Percentiles rank a stretch among this genome's conserved stretches.
Conservation (phyloP, 92 coral and sea anemone species). For the Phenganax stokvisi region DNA sequence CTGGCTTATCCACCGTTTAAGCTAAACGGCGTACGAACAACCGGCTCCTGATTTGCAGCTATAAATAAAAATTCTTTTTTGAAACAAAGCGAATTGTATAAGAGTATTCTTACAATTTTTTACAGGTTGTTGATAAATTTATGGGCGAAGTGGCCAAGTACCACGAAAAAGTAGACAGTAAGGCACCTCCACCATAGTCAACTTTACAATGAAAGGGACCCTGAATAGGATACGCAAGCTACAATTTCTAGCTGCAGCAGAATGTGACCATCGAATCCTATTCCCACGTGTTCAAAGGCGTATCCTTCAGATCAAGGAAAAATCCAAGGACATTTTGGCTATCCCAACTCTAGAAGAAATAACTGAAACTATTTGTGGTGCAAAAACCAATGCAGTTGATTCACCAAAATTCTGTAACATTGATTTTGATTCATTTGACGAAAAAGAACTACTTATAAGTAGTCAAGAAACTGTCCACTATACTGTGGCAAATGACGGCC, state of each 20-base stretch:
- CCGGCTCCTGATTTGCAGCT: too few relatives aligned
- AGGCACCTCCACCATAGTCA: too few relatives aligned
- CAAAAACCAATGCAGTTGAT: not conserved
- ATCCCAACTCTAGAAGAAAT: not conserved
- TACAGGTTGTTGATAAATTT: too few relatives aligned
- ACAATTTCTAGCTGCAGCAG: not conserved
- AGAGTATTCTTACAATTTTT: too few relatives aligned
- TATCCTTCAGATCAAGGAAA: slow-evolving; percentile 13
- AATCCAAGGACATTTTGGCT: not conserved
- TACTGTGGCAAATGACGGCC: not conserved
- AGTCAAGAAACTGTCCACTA: not conserved
- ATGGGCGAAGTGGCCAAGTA: too few relatives aligned
- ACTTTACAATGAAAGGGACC: too few relatives aligned
- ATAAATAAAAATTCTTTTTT: too few relatives aligned
- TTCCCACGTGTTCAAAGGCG: slow-evolving; percentile 12
- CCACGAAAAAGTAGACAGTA: too few relatives aligned
- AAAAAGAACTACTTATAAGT: not conserved
- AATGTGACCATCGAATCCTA: slow-evolving; percentile 22
- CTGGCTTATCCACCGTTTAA: too few relatives aligned
- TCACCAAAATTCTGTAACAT: not conserved
- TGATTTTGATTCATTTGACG: not conserved
- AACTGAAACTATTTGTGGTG: not conserved
- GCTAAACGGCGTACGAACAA: too few relatives aligned
- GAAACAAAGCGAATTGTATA: too few relatives aligned
- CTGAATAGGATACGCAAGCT: too few relatives aligned